These are phyloP conservation scores for Allacma fusca DNA, from an alignment of 2,888 invertebrate species.

Conservation along the genomic window DNA sequence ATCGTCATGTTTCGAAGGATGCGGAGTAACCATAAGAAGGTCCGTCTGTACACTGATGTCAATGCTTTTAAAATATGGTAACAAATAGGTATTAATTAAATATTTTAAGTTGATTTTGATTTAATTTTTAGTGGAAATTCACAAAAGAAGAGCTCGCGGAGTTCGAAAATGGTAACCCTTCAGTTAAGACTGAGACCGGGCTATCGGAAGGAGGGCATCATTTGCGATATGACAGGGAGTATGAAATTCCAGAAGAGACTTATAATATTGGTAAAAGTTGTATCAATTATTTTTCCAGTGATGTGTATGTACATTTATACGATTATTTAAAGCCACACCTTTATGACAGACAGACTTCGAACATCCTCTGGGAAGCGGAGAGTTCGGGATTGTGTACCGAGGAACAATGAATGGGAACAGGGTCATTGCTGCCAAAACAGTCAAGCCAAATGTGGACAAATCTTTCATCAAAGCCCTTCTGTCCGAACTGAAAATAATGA, in stretches of 20 bases:
- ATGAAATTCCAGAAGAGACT: slow-evolving; percentile 13
- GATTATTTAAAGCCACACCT: not conserved
- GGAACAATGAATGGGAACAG: not conserved
- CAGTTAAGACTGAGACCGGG: slow-evolving; percentile 16
- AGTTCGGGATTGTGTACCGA: slow-evolving; percentile 28
- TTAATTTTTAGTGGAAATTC: slow-evolving; percentile 22
- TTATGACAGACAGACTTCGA: slow-evolving; percentile 27
- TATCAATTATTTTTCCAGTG: not conserved
- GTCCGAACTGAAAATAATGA: slow-evolving; percentile 34
- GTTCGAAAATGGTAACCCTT: slow-evolving; percentile 34
- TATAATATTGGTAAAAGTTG: slow-evolving; percentile 19
- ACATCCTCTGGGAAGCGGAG: slow-evolving; percentile 1
- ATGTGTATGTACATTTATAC: not conserved
- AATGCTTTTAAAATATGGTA: too few species aligned
- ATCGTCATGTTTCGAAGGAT: not conserved
- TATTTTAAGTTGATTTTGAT: not conserved
- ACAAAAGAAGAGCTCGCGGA: slow-evolving; percentile 27
- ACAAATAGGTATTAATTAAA: too few species aligned
- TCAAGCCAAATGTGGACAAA: slow-evolving; percentile 29
- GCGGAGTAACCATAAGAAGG: not conserved
- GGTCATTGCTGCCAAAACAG: slow-evolving; percentile 28
- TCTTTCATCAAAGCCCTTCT: slow-evolving; percentile 12
- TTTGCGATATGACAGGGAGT: slow-evolving; percentile 31
- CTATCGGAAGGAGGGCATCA: slow-evolving; percentile 18
- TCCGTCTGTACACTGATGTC: too few species aligned